phyloP scores from a whole-genome alignment of 2,797 vertebrate genomes.

The Cetoscarus ocellatus region DNA sequence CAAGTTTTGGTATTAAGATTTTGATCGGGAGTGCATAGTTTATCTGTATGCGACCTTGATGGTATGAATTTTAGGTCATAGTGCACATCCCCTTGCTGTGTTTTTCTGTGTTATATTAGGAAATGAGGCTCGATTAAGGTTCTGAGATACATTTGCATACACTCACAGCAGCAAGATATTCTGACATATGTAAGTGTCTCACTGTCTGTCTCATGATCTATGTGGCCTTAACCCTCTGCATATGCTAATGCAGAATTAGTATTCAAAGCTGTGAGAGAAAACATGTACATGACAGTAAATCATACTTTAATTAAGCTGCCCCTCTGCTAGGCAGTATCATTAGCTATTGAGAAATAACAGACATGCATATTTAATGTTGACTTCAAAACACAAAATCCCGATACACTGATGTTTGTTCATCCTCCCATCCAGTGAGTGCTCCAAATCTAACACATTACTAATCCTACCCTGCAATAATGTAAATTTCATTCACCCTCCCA shows the following conservation, averaged over 20 bases:
- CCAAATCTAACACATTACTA: constrained; percentile 18
- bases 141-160: constrained; percentile 30
- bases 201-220: constrained; percentile 43
- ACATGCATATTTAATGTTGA: constrained; percentile 41
- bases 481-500: constrained; percentile 33
- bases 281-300: constrained; percentile 59
- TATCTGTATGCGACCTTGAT: no score
- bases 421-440: background rate
- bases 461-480: constrained; percentile 22
- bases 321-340: constrained; percentile 51
- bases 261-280: constrained; percentile 58
- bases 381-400: constrained; percentile 22
- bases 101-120: constrained; percentile 4
- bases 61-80: no score
- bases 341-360: constrained; percentile 45
- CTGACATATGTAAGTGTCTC: constrained; percentile 36
- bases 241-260: constrained; percentile 66
- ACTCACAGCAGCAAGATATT: constrained; percentile 34
- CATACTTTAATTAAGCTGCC: constrained; percentile 65
- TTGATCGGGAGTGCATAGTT: no score
- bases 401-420: constrained; percentile 8
- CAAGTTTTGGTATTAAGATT: no score
- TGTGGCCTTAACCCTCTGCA: constrained; percentile 43
- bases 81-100: no score
- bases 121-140: constrained; percentile 41